Evolutionary conservation across 2,888 invertebrate genomes (phyloP), one percentile per base, ranked within the genome.

Genomic region (Eupithecia inturbata): DNA sequence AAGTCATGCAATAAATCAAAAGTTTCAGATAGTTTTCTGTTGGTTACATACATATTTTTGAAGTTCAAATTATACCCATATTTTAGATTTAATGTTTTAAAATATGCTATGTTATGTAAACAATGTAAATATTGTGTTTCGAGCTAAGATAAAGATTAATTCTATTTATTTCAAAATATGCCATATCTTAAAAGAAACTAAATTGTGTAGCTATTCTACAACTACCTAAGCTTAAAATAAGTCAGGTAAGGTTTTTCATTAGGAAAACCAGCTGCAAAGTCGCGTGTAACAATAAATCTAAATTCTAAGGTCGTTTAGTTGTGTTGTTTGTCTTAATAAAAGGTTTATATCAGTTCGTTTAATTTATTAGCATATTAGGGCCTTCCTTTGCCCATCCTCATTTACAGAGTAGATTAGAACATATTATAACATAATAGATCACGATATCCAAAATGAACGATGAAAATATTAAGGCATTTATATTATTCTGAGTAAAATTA

Each of bases 161-260:
- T 33, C 26, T 66, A 76, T 76, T 76, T 76, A 76, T 70, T 66
- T 62, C 41, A 60, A 62, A 66, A 68, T 71, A 71, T 71, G 76
- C 76, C 73, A 76, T 71, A 71, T 66, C 49, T 28, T 70, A 19
- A 33, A 45, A 7, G 12, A 41, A 62, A 70, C 36, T 7, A 4
- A 63, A n/a, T 68, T 49, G 33, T 39, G 41, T 63, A 39, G 22
- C 57, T 26, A n/a, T n/a, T n/a, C n/a, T n/a, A 53, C 22, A n/a
- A 22, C 53, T 49, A 49, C 49, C 49, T 26, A 12, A 53, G 22
- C 57, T 5, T 57, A 26, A 57, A 26, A 26, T 57, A 57, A 57
- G 57, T 57, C 57, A 57, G 57, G 14, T 57, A 57, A 57, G 26
- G 57, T 57, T 57, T 57, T 57, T 57, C 26, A 14, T 26, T 14